Evolutionary conservation across 2,888 invertebrate species (phyloP).

Genomic region (Cryptocephalus primarius): DNA sequence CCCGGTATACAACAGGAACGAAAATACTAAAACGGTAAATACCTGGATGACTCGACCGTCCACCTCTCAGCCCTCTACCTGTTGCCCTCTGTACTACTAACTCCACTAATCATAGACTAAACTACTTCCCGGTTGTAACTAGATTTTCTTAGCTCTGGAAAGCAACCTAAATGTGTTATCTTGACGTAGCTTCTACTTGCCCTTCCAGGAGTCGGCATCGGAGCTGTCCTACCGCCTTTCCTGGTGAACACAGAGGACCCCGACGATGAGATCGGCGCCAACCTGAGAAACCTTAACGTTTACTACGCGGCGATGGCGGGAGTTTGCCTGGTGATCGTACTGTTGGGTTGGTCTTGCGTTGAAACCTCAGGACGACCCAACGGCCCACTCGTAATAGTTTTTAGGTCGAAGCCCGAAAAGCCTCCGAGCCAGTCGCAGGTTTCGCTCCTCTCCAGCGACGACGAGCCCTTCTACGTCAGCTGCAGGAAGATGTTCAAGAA

Average conservation of each 20-base stretch:
- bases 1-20: no score
- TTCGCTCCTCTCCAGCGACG: slow-evolving; percentile 19
- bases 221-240: slow-evolving; percentile 18
- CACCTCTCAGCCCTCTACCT: no score
- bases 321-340: slow-evolving; percentile 14
- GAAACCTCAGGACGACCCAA: no score
- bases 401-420: slow-evolving; percentile 70
- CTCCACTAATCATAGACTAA: no score
- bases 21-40: no score
- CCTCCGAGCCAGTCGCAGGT: slow-evolving; percentile 60
- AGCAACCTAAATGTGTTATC: no score
- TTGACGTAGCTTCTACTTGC: no score
- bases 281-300: slow-evolving; percentile 16
- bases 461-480: slow-evolving; percentile 12
- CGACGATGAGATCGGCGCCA: slow-evolving; percentile 11
- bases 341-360: no score
- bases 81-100: no score
- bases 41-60: no score
- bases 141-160: no score
- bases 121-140: no score
- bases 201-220: slow-evolving; percentile 17
- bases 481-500: slow-evolving; percentile 21
- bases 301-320: slow-evolving; percentile 14
- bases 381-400: slow-evolving; percentile 48
- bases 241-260: slow-evolving; percentile 14